Evolutionary conservation across 1,140 invertebrate species (phyloP).

Genomic region (Lepidurus apus): DNA sequence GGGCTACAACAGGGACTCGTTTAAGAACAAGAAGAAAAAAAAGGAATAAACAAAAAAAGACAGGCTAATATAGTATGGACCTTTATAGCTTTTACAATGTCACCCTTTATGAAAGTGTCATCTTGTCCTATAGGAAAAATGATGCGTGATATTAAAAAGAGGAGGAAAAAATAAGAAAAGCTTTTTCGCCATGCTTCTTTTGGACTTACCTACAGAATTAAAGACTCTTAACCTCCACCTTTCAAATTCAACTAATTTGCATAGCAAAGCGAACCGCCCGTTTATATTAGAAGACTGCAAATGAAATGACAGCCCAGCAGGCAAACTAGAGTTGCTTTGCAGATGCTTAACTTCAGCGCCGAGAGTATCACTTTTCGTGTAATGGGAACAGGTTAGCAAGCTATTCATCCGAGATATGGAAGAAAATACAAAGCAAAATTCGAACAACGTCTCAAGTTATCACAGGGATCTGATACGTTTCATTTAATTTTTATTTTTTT

Average conservation of each 20-base stretch:
- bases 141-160: neutral
- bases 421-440: neutral
- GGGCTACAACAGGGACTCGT: neutral
- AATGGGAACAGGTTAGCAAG: constrained; percentile 1
- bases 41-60: neutral
- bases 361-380: neutral
- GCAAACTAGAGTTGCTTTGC: neutral
- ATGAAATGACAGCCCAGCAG: constrained; percentile 21
- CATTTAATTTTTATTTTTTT: no score
- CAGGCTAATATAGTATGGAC: neutral
- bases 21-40: neutral
- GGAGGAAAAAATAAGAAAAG: neutral
- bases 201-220: neutral
- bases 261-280: constrained; percentile 10
- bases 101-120: constrained; percentile 4
- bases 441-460: neutral
- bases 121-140: constrained; percentile 2
- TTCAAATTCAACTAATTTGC: neutral
- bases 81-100: neutral
- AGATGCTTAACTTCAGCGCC: constrained; percentile 8
- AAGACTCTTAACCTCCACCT: constrained; percentile 11
- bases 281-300: neutral
- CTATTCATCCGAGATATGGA: neutral
- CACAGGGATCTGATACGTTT: no score
- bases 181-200: neutral